These are phyloP conservation scores for Drosophila sproati DNA, from an alignment of 1,140 invertebrate genomes.

Conservation along the genomic window DNA sequence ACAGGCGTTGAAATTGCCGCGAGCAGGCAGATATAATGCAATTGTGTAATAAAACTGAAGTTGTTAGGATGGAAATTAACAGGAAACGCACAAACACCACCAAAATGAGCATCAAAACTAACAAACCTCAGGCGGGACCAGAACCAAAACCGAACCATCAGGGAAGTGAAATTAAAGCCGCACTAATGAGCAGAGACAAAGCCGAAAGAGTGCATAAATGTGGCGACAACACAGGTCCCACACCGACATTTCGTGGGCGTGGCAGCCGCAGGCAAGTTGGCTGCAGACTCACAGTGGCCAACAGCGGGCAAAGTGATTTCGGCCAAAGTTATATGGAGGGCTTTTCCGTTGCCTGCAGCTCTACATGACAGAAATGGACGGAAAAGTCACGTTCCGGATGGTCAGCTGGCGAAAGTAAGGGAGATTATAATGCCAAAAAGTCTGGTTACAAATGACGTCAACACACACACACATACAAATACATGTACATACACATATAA, in stretches of 20 bases:
- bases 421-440: constrained; percentile 34
- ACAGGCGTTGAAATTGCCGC: constrained; percentile 28
- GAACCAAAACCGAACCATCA: constrained; percentile 61
- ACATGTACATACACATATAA: background rate
- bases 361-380: constrained; percentile 48
- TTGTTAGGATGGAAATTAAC: constrained; percentile 61
- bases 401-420: background rate
- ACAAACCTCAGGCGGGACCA: constrained; percentile 42
- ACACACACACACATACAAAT: background rate
- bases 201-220: constrained; percentile 66
- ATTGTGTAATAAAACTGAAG: constrained; percentile 71
- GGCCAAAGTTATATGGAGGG: constrained; percentile 72
- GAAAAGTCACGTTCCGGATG: constrained; percentile 63
- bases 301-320: constrained; percentile 64
- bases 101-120: constrained; percentile 15
- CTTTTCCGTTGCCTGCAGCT: constrained; percentile 36
- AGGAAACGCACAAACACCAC: constrained; percentile 37
- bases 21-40: constrained; percentile 48
- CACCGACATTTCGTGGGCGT: constrained; percentile 25
- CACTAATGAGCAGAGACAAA: constrained; percentile 79
- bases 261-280: constrained; percentile 15
- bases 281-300: background rate
- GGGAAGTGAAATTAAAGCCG: constrained; percentile 73
- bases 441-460: constrained; percentile 31
- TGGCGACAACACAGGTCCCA: constrained; percentile 49